Percentiles rank a stretch among this genome's conserved stretches.
phyloP scores from a whole-genome alignment of 2,113 vertebrate species.

The Ameiurus melas region DNA sequence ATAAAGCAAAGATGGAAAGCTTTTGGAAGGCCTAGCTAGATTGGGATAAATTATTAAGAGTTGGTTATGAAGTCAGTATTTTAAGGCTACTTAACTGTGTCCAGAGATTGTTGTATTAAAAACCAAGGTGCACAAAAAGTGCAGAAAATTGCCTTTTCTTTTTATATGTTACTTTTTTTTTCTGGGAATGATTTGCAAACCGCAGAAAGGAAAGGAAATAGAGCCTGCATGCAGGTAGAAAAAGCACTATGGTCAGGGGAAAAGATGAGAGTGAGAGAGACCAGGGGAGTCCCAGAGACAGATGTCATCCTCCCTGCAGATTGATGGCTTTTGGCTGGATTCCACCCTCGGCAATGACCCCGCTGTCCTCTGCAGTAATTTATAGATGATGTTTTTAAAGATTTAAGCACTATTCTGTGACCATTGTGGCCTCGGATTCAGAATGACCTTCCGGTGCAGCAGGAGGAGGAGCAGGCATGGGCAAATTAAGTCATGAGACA shows the following conservation, averaged over 20 bases:
- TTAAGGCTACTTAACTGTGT: background rate
- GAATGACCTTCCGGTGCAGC: slow-evolving; percentile 68
- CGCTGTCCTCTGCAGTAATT: slow-evolving; percentile 79
- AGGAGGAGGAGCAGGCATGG: slow-evolving; percentile 21
- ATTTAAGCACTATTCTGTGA: slow-evolving; percentile 75
- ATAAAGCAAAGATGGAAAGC: slow-evolving; percentile 65
- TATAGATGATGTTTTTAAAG: slow-evolving; percentile 74
- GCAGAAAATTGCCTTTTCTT: background rate
- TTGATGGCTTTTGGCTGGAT: slow-evolving; percentile 75
- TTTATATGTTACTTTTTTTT: background rate
- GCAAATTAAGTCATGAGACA: slow-evolving; percentile 48
- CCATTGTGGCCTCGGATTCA: slow-evolving; percentile 67
- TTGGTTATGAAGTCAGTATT: slow-evolving; percentile 49
- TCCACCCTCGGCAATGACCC: slow-evolving; percentile 75
- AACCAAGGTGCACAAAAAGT: background rate
- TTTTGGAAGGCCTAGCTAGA: slow-evolving; percentile 67
- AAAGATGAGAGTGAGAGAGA: slow-evolving; percentile 56
- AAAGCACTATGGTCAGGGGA: background rate
- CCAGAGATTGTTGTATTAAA: background rate
- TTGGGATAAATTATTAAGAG: slow-evolving; percentile 61
- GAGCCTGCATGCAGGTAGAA: background rate
- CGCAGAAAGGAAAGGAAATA: background rate
- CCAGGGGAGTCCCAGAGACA: slow-evolving; percentile 75
- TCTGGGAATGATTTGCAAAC: background rate
- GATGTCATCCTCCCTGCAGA: slow-evolving; percentile 74